These are phyloP conservation scores for Heloderma charlesbogerti DNA, from an alignment of 2,113 vertebrate species.

Conservation along the genomic window DNA sequence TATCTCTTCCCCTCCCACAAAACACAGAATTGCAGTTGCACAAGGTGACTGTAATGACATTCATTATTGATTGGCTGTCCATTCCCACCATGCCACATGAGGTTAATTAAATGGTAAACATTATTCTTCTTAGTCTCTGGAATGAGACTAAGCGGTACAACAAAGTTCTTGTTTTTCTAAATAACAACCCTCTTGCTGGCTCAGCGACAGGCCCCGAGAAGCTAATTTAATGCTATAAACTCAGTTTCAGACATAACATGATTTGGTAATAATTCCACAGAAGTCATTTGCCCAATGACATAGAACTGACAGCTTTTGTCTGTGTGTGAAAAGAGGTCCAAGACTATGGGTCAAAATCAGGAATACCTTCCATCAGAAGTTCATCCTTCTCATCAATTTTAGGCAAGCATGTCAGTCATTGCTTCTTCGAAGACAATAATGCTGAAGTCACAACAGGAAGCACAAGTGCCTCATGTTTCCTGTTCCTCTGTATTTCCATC, in stretches of 20 bases:
- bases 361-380: background rate
- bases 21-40: constrained; percentile 65
- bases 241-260: background rate
- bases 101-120: constrained; percentile 68
- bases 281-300: background rate
- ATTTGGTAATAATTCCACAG: background rate
- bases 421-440: background rate
- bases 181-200: constrained; percentile 12
- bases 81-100: constrained; percentile 53
- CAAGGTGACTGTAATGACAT: constrained; percentile 66
- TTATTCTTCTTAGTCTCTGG: constrained; percentile 18
- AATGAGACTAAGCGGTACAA: constrained; percentile 13
- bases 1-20: constrained; percentile 27
- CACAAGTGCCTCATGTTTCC: background rate
- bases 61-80: constrained; percentile 69
- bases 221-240: constrained; percentile 12
- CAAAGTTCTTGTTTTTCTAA: constrained; percentile 25
- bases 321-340: background rate
- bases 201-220: background rate
- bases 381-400: background rate
- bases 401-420: background rate
- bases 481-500: background rate
- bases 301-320: background rate
- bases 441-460: background rate
- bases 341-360: background rate